These are phyloP conservation scores for Tenualosa thibaudeaui DNA, from an alignment of 2,797 vertebrate species.

Conservation along the genomic window DNA sequence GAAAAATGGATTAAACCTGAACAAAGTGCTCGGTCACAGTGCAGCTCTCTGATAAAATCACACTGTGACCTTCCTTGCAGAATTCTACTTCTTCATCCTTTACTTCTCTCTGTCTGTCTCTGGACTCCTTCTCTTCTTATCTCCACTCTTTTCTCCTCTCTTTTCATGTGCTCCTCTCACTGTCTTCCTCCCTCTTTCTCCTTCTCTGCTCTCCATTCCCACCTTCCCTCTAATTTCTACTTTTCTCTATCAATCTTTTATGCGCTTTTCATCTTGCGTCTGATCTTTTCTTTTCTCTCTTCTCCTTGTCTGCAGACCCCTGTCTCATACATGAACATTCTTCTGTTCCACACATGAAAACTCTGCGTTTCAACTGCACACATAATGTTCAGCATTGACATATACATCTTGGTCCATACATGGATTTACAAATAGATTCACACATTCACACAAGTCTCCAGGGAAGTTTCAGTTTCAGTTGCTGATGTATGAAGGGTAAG, in stretches of 20 bases:
- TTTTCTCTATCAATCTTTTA: neutral
- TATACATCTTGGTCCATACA: neutral
- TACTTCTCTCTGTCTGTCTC: conserved; percentile 1
- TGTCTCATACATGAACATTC: neutral
- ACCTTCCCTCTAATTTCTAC: neutral
- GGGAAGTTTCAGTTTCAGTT: neutral
- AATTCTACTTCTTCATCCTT: neutral
- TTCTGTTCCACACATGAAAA: neutral
- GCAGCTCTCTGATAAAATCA: conserved; percentile 11
- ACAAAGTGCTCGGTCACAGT: conserved; percentile 10
- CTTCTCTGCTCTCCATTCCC: neutral
- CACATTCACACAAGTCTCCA: neutral
- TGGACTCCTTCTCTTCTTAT: neutral
- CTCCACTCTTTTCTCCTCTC: neutral
- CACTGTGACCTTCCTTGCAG: conserved; percentile 9
- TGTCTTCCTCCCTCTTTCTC: neutral
- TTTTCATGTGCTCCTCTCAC: neutral
- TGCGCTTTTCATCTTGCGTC: neutral
- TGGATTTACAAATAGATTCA: neutral
- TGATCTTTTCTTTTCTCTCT: neutral
- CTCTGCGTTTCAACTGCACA: neutral
- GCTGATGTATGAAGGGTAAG: neutral
- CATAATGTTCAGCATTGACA: neutral
- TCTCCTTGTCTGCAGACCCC: neutral
- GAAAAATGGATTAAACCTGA: conserved; percentile 18